Percentiles rank a stretch among this genome's conserved stretches.
Conservation (phyloP, 2,113 vertebrate genomes). For the Cygnus atratus region DNA sequence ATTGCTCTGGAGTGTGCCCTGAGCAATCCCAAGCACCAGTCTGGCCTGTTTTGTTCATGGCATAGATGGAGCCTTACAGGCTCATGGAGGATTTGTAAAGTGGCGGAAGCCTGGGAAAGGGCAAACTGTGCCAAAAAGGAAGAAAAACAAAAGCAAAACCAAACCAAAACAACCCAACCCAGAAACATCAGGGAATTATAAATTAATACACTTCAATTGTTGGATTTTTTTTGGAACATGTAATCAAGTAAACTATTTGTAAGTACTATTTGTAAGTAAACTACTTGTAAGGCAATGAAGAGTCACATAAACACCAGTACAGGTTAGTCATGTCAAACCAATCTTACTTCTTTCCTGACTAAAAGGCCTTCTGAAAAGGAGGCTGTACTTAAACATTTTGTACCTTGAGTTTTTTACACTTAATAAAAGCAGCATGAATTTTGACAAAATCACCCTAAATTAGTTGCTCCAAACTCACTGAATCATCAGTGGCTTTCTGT, state of each 20-base stretch:
- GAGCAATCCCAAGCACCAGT: background rate
- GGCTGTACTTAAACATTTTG: background rate
- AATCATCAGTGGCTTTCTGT: background rate
- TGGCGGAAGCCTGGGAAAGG: background rate
- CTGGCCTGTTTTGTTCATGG: background rate
- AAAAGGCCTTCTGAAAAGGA: background rate
- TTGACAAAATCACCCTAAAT: background rate
- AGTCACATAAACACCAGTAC: background rate
- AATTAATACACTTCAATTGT: background rate
- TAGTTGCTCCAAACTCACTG: background rate
- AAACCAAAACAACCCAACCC: background rate
- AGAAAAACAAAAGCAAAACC: background rate
- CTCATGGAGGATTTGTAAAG: background rate
- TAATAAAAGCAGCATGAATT: background rate
- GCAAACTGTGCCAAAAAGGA: background rate
- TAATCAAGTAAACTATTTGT: background rate
- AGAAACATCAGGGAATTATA: background rate
- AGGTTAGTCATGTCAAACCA: background rate
- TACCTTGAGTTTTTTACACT: background rate
- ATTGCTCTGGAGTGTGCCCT: background rate
- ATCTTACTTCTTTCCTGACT: background rate
- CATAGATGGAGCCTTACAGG: background rate
- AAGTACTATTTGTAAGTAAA: background rate
- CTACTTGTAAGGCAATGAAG: background rate
- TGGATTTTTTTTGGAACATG: background rate